Conservation (phyloP, 1,140 invertebrate genomes). For the Nymphalis io region DNA sequence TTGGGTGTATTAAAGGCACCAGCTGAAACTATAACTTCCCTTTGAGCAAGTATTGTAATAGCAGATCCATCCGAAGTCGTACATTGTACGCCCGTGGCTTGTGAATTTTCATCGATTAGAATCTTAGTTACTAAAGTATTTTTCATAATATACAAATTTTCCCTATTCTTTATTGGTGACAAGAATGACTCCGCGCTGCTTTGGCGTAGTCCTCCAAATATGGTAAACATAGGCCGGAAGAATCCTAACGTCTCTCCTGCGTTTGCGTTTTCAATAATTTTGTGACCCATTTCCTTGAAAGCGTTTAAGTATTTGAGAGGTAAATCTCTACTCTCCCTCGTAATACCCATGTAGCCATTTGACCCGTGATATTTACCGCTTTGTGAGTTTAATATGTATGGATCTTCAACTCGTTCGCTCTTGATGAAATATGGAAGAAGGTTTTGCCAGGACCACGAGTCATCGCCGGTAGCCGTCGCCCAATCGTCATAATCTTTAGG, state of each 20-base stretch:
- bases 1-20: slow-evolving; percentile 1
- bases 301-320: slow-evolving; percentile 27
- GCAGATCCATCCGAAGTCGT: slow-evolving; percentile 40
- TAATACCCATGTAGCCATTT: slow-evolving; percentile 1
- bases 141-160: slow-evolving; percentile 74
- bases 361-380: slow-evolving; percentile 11
- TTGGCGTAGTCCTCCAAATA: slow-evolving; percentile 87
- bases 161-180: slow-evolving; percentile 69
- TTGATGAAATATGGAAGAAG: slow-evolving; percentile 61
- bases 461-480: slow-evolving; percentile 80
- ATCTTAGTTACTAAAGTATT: slow-evolving; percentile 70
- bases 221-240: slow-evolving; percentile 83
- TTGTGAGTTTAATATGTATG: slow-evolving; percentile 13
- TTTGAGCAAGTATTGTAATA: neutral
- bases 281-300: slow-evolving; percentile 35
- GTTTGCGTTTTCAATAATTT: slow-evolving; percentile 82
- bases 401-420: slow-evolving; percentile 42
- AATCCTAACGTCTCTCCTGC: slow-evolving; percentile 85
- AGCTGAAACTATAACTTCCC: slow-evolving; percentile 16
- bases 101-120: slow-evolving; percentile 76
- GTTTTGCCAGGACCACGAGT: slow-evolving; percentile 87
- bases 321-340: slow-evolving; percentile 7
- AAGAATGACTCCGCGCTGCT: slow-evolving; percentile 81
- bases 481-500: slow-evolving; percentile 82
- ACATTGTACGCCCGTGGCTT: slow-evolving; percentile 83